Conservation (phyloP, 2,113 vertebrate genomes). For the Microcebus ravelobensis region DNA sequence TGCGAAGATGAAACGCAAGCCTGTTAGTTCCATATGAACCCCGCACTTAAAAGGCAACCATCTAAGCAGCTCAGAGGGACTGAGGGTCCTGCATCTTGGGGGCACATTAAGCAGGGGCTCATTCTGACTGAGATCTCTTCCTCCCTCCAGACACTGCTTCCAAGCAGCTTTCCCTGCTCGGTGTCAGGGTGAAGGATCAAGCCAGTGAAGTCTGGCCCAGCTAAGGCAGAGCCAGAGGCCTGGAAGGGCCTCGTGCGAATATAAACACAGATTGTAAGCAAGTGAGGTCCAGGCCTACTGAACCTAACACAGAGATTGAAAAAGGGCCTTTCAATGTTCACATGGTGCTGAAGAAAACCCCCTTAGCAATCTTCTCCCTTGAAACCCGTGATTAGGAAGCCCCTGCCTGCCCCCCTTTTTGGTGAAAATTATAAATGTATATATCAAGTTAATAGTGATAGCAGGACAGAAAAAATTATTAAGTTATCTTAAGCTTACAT, state of each 20-base stretch:
- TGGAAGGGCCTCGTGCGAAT: neutral
- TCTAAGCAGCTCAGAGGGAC: neutral
- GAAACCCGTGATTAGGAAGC: neutral
- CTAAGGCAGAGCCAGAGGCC: neutral
- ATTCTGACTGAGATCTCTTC: neutral
- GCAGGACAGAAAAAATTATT: neutral
- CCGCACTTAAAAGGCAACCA: neutral
- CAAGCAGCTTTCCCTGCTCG: neutral
- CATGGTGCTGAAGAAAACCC: neutral
- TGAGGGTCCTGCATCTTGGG: accelerated
- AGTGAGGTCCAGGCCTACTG: neutral
- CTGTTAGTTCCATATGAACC: neutral
- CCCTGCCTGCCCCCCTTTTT: neutral
- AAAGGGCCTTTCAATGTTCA: neutral
- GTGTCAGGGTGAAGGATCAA: neutral
- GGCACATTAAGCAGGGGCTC: neutral
- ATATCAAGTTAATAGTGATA: neutral
- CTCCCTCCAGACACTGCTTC: neutral
- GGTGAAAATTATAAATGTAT: neutral
- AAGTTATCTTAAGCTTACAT: neutral
- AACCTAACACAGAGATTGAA: neutral
- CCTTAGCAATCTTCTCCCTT: neutral
- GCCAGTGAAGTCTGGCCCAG: neutral
- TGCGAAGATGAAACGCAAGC: neutral
- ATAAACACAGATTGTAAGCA: neutral